A percentile compares a stretch with the other conserved stretches of the same genome.
phyloP scores from a whole-genome alignment of 2,113 vertebrate species.

The Oreochromis spilurus region DNA sequence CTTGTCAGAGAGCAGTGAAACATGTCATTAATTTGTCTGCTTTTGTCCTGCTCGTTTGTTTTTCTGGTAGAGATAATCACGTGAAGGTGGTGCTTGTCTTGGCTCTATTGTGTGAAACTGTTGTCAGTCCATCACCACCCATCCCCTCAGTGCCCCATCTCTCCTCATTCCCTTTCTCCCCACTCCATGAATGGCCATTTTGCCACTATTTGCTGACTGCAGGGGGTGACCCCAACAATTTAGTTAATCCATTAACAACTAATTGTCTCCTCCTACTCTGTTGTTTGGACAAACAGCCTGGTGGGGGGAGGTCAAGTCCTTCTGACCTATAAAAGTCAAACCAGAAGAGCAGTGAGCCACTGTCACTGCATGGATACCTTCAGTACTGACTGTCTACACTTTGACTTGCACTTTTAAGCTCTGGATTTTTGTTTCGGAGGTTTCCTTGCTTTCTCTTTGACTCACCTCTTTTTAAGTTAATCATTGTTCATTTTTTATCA shows the following conservation, averaged over 20 bases:
- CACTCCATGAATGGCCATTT: conserved; percentile 55
- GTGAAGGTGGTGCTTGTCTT: conserved; percentile 34
- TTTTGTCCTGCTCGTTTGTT: conserved; percentile 51
- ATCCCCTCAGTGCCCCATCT: neutral
- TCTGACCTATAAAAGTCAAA: conserved; percentile 66
- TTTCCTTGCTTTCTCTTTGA: neutral
- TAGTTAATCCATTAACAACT: conserved; percentile 85
- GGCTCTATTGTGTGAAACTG: conserved; percentile 53
- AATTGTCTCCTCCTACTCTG: conserved; percentile 83
- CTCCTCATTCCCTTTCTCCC: conserved; percentile 10
- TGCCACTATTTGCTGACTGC: conserved; percentile 49
- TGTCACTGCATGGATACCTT: neutral
- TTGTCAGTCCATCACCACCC: conserved; percentile 47
- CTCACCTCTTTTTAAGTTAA: neutral
- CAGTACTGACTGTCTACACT: neutral
- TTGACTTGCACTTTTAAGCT: neutral
- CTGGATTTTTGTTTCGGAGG: neutral
- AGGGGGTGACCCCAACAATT: conserved; percentile 71
- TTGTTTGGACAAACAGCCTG: conserved; percentile 75
- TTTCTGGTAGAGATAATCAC: conserved; percentile 52
- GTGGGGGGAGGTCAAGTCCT: conserved; percentile 1
- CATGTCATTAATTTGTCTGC: conserved; percentile 50
- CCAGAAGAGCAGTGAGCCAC: neutral
- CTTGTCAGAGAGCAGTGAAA: conserved; percentile 35
- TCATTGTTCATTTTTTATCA: neutral